Conservation (phyloP, 2,797 vertebrate species). For the Oreortyx pictus region DNA sequence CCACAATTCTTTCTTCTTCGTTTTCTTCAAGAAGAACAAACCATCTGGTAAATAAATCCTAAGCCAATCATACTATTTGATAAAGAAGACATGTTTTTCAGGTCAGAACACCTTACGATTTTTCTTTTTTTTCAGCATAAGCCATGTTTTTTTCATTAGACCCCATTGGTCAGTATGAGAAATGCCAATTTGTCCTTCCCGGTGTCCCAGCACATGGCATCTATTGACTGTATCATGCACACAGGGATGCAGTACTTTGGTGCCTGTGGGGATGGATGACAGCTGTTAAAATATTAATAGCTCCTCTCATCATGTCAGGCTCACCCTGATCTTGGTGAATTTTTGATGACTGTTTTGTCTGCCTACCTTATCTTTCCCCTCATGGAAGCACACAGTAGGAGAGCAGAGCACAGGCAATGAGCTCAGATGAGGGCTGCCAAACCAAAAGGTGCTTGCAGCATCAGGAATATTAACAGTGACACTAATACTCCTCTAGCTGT, state of each 20-base stretch:
- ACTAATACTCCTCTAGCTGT: background rate
- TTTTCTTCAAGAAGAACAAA: background rate
- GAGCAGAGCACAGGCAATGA: background rate
- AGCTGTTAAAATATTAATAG: constrained; percentile 74
- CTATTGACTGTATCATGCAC: constrained; percentile 42
- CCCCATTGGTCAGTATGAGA: background rate
- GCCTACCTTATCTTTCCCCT: constrained; percentile 18
- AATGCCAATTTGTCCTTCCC: constrained; percentile 16
- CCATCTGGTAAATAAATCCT: constrained; percentile 38
- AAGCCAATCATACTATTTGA: background rate
- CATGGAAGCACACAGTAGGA: background rate
- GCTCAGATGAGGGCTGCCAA: background rate
- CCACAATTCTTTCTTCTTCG: background rate
- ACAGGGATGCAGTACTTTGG: constrained; percentile 40
- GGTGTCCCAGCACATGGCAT: background rate
- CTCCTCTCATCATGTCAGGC: constrained; percentile 31
- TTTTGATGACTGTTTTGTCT: constrained; percentile 13
- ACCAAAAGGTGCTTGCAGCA: background rate
- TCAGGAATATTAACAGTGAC: background rate
- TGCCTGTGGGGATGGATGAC: constrained; percentile 26
- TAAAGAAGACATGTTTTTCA: background rate
- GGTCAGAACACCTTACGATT: background rate
- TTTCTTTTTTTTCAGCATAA: background rate
- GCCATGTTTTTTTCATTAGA: constrained; percentile 54
- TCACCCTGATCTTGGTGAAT: constrained; percentile 20